Evolutionary conservation across 2,797 vertebrate genomes (phyloP).

Genomic region (Microctenopoma steveboyesi): DNA sequence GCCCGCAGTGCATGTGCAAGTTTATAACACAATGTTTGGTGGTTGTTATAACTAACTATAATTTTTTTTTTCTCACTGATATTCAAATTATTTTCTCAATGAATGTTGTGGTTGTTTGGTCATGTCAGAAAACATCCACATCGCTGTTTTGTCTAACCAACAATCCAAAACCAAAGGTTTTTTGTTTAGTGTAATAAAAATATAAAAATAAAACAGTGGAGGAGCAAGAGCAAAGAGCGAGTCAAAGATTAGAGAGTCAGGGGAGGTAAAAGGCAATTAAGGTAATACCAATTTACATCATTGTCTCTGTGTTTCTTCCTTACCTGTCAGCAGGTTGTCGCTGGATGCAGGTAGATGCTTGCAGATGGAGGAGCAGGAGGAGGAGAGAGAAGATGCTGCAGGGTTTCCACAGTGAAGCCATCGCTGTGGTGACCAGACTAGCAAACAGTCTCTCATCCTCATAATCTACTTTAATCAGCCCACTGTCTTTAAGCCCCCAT

Average conservation of each 20-base stretch:
- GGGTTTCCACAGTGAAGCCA: constrained; percentile 63
- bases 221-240: no score
- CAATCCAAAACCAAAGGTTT: no score
- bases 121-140: no score
- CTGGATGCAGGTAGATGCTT: constrained; percentile 21
- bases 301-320: not conserved
- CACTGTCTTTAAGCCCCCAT: constrained; percentile 49
- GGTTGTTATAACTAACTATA: no score
- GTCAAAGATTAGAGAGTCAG: constrained; percentile 23
- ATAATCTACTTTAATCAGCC: constrained; percentile 75
- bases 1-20: no score
- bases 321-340: constrained; percentile 49
- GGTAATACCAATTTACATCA: not conserved
- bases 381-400: constrained; percentile 43
- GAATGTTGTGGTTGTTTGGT: no score
- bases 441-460: constrained; percentile 31
- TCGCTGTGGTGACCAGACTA: constrained; percentile 44
- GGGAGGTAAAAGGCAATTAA: constrained; percentile 9
- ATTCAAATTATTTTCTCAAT: no score
- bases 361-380: constrained; percentile 50
- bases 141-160: no score
- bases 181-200: no score
- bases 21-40: no score
- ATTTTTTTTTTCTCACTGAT: no score
- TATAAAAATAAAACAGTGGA: no score